A percentile compares a stretch with the other conserved stretches of the same genome.
phyloP scores from a whole-genome alignment of 1,140 invertebrate species.

The Rhagoletis zephyria region DNA sequence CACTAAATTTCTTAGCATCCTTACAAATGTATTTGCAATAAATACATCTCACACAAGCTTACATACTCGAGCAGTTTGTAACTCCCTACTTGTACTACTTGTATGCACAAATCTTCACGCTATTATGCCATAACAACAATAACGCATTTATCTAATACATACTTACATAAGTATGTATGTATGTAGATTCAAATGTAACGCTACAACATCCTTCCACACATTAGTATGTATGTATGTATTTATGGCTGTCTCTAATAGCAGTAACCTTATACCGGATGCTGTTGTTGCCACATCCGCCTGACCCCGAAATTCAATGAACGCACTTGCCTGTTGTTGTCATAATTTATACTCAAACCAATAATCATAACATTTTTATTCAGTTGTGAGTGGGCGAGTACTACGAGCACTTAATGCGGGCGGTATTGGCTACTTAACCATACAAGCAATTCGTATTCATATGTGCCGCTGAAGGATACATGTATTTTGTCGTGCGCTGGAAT shows the following conservation, averaged over 20 bases:
- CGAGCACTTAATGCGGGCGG: background rate
- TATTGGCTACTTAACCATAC: background rate
- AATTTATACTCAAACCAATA: constrained; percentile 57
- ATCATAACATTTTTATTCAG: constrained; percentile 57
- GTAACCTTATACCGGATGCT: constrained; percentile 2
- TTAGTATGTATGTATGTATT: background rate
- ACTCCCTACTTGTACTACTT: background rate
- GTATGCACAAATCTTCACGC: constrained; percentile 27
- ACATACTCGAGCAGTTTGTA: background rate
- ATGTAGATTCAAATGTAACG: background rate
- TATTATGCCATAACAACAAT: constrained; percentile 31
- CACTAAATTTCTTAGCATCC: background rate
- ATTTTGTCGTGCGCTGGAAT: background rate
- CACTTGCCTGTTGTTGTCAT: background rate
- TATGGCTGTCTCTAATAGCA: constrained; percentile 13
- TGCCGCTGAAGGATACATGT: background rate
- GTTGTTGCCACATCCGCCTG: constrained; percentile 13
- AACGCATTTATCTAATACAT: background rate
- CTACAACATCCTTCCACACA: background rate
- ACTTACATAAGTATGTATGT: background rate
- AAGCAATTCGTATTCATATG: constrained; percentile 38
- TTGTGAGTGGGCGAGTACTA: constrained; percentile 3
- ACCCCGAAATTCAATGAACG: constrained; percentile 1
- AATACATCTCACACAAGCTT: background rate
- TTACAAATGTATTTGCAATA: constrained; percentile 1